These are phyloP conservation scores for Chitala chitala DNA, from an alignment of 2,113 vertebrate species.

Conservation along the genomic window DNA sequence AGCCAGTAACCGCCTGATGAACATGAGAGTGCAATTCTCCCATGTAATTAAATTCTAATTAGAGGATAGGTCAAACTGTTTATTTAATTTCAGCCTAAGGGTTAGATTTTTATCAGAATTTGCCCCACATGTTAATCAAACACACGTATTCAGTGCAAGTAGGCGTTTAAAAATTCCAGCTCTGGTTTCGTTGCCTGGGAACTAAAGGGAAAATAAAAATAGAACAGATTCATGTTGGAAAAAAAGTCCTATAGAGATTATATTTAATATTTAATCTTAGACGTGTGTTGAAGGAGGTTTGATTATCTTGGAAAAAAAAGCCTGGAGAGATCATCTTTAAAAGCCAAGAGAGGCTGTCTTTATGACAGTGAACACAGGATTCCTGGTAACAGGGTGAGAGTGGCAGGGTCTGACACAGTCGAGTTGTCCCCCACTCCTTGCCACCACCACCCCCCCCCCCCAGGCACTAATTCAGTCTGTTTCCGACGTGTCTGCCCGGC, in stretches of 20 bases:
- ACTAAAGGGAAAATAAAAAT: not conserved
- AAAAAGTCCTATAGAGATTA: not conserved
- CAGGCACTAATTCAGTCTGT: not conserved
- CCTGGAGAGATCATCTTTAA: no score
- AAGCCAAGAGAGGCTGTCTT: not conserved
- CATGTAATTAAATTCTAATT: constrained; percentile 19
- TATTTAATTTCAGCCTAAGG: constrained; percentile 12
- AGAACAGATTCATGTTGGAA: not conserved
- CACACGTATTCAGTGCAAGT: not conserved
- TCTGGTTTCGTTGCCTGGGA: not conserved
- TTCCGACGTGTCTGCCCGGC: constrained; percentile 1
- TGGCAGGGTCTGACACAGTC: not conserved
- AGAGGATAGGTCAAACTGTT: constrained; percentile 6
- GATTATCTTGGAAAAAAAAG: not conserved
- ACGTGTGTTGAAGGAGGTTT: not conserved
- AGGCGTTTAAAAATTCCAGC: not conserved
- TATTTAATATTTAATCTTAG: constrained; percentile 1
- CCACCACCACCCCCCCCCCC: not conserved
- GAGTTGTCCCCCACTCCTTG: not conserved
- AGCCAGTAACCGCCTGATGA: not conserved
- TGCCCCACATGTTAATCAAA: constrained; percentile 9
- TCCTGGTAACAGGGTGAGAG: not conserved
- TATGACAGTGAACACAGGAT: not conserved
- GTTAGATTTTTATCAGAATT: constrained; percentile 18
- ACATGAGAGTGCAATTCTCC: not conserved